Evolutionary conservation across 2,797 vertebrate genomes (phyloP), one percentile per base, ranked within the genome.

Genomic region (Monodelphis domestica): DNA sequence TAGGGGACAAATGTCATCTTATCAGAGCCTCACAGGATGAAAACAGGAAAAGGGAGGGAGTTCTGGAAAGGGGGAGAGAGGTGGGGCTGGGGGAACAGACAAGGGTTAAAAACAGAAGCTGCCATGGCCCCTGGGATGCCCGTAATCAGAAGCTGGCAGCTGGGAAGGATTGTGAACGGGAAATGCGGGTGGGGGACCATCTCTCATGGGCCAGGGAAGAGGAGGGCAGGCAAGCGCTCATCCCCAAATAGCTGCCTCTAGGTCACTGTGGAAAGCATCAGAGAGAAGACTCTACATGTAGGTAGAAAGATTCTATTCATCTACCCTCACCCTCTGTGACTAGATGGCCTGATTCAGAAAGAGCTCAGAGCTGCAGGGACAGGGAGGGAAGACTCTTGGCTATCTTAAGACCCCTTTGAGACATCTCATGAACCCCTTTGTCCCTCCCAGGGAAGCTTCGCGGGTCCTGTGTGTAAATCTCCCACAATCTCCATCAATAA

Each of bases 21-120:
- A 98, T 97, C 98, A 90, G 96, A 96, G 95, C 87, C 14, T 45
- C 70, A 93, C 96, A 96, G 97, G 95, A 98, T 98, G 98, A 98
- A 98, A 97, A 97, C 98, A 98, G 98, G 98, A 98, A 98, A 98
- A 97, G 97, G 98, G 92, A 93, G 97, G 97, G 97, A 97, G 94
- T 94, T 95, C 87, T 97, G 92, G 9, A 97, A 97, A 89, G 95
- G 53, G 56, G 89, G 63, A 89, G 53, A 0, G 33, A 94, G 96
- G 96, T 94, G 92, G 95, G 94, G 91, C 96, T 55, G 59, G 55
- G 90, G 87, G 96, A 97, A 88, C 55, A 94, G 92, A 28, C 92
- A 94, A 94, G 93, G 96, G 93, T 95, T 95, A 87, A 56, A 53
- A 90, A 95, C 50, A 56, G 92, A 96, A 30, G 0, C 38, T 95